Percentiles rank a stretch among this genome's conserved stretches.
Evolutionary conservation across 2,888 invertebrate genomes (phyloP).

Genomic region (Cyclophora albipunctata): DNA sequence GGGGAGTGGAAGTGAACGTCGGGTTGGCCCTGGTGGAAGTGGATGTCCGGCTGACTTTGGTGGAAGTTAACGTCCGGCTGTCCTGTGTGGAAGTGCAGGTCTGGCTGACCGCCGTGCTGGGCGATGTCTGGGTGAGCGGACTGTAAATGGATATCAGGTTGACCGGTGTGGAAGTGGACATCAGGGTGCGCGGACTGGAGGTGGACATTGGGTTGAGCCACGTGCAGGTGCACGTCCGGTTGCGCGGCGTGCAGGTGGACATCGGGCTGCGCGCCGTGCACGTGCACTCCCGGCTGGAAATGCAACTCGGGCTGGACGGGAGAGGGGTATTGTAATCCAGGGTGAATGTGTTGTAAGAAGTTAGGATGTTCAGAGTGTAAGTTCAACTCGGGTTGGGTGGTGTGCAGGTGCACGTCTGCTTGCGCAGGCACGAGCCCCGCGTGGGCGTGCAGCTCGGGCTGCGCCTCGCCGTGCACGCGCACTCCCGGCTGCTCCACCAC

Average conservation of each 20-base stretch:
- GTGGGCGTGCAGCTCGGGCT: slow-evolving; percentile 16
- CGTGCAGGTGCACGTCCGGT: slow-evolving; percentile 9
- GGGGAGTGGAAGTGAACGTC: slow-evolving; percentile 18
- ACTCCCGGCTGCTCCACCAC: slow-evolving; percentile 34
- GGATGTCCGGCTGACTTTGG: slow-evolving; percentile 9
- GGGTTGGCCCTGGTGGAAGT: slow-evolving; percentile 14
- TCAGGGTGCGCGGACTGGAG: slow-evolving; percentile 20
- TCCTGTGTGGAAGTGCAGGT: slow-evolving; percentile 22
- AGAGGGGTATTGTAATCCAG: slow-evolving; percentile 16
- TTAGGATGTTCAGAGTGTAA: neutral
- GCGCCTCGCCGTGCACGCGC: slow-evolving; percentile 29
- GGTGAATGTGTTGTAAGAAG: slow-evolving; percentile 12
- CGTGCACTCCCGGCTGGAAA: slow-evolving; percentile 15
- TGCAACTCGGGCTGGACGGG: slow-evolving; percentile 22
- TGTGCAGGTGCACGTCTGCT: slow-evolving; percentile 16
- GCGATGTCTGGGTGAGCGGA: slow-evolving; percentile 19
- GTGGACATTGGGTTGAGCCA: slow-evolving; percentile 16
- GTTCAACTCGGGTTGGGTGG: slow-evolving; percentile 17
- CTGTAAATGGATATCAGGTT: slow-evolving; percentile 25
- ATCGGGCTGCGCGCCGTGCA: slow-evolving; percentile 12
- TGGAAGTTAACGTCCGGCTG: slow-evolving; percentile 22
- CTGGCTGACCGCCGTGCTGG: slow-evolving; percentile 23
- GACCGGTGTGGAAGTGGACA: slow-evolving; percentile 21
- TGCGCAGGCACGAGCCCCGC: slow-evolving; percentile 16
- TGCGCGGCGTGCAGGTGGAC: slow-evolving; percentile 11